Evolutionary conservation across 2,888 invertebrate genomes (phyloP).

Genomic region (Spialia ferax): DNA sequence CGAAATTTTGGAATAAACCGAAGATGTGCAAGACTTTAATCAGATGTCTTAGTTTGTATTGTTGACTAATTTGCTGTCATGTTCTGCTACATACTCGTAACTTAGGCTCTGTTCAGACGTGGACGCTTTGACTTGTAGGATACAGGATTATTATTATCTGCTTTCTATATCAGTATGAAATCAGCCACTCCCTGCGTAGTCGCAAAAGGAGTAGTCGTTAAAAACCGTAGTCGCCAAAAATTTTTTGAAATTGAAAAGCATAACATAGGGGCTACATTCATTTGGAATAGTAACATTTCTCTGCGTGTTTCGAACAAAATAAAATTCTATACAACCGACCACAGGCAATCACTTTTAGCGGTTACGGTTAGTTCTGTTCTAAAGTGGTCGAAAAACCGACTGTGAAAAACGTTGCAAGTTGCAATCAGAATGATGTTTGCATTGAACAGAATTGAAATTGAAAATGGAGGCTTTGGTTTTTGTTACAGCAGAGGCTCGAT

Average conservation of each 20-base stretch:
- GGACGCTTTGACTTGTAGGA: too few species aligned
- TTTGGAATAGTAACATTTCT: background rate
- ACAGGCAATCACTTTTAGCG: conserved; percentile 34
- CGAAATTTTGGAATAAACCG: too few species aligned
- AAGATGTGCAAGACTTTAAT: too few species aligned
- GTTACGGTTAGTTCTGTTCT: conserved; percentile 27
- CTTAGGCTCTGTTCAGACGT: too few species aligned
- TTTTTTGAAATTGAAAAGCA: background rate
- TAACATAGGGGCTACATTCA: background rate
- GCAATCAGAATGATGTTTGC: conserved; percentile 26
- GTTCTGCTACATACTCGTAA: too few species aligned
- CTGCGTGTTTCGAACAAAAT: conserved; percentile 27
- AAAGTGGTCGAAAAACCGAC: conserved; percentile 18
- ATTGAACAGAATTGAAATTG: conserved; percentile 28
- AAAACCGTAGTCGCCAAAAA: too few species aligned
- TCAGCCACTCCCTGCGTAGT: too few species aligned
- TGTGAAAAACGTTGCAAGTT: conserved; percentile 23
- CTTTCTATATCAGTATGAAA: too few species aligned
- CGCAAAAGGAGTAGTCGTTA: too few species aligned
- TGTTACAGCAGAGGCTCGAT: background rate
- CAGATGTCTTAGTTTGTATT: too few species aligned
- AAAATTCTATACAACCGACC: conserved; percentile 19
- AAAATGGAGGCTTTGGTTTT: conserved; percentile 15
- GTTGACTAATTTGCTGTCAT: too few species aligned
- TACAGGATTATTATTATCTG: too few species aligned